These are phyloP conservation scores for Cybosia mesomella DNA, from an alignment of 2,888 invertebrate genomes.

Conservation along the genomic window DNA sequence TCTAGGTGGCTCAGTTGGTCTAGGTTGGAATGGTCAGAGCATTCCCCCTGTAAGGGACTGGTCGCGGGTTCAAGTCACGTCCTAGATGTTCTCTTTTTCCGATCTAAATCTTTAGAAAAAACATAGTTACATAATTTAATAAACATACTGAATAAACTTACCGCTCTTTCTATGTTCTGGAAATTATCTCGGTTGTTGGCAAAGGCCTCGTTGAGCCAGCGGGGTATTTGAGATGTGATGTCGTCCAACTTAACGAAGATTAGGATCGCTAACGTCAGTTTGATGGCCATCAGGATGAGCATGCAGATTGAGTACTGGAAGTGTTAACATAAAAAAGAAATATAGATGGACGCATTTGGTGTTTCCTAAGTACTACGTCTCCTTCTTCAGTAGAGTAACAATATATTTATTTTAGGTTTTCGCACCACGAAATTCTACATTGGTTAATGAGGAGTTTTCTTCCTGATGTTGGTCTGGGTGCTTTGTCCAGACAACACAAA, in stretches of 20 bases:
- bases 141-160: conserved; percentile 62
- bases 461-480: too few relatives aligned
- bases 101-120: too few relatives aligned
- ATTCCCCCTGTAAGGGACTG: too few relatives aligned
- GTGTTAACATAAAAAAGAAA: conserved; percentile 3
- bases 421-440: not conserved
- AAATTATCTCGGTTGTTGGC: conserved; percentile 72
- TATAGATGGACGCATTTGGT: not conserved
- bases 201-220: conserved; percentile 81
- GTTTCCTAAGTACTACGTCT: not conserved
- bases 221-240: conserved; percentile 78
- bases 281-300: conserved; percentile 89
- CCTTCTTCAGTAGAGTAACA: too few relatives aligned
- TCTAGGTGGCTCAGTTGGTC: too few relatives aligned
- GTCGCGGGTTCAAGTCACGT: too few relatives aligned
- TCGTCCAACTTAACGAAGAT: conserved; percentile 88
- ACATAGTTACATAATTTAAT: too few relatives aligned
- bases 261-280: conserved; percentile 89
- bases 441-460: too few relatives aligned
- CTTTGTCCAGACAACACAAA: too few relatives aligned
- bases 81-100: too few relatives aligned
- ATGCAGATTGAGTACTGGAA: conserved; percentile 91
- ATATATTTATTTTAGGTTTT: too few relatives aligned
- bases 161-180: conserved; percentile 88
- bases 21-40: too few relatives aligned